Base-by-base conservation (phyloP, 2,888 invertebrate genomes). In the Eupithecia exiguata region DNA sequence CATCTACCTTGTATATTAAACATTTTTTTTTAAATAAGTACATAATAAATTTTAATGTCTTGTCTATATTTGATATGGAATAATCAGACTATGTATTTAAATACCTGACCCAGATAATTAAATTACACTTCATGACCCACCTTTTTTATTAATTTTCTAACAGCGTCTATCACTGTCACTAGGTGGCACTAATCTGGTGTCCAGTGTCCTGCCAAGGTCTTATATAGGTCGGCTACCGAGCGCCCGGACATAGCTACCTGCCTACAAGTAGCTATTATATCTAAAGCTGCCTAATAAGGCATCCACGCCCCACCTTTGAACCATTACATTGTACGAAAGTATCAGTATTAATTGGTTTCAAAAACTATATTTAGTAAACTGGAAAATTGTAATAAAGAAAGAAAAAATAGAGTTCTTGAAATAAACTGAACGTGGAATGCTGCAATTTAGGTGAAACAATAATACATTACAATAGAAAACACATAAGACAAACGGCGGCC, bases 201-300 rank as follows among this genome's bases (percentile, higher is more conserved):
- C 82, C 82, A 79, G 68, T 78, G 84, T 91, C 89, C 92, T 88
- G 87, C 75, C 84, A 79, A 83, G 83, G 86, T 87, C 91, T 92
- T 93, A 90, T 93, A 93, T 93, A 93, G 93, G 92, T 91, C 91
- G 92, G 63, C 78, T 78, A 81, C 81, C 83, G 84, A 85, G 80
- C 81, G 77, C 80, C 76, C 77, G 78, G 79, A 69, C 76, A 70
- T 71, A 68, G 25, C 53, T 21, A 21, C 53, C 49, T n/a, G n/a
- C 49, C 68, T n/a, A 25, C 71, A 68, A 75, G 72, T 62, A 61
- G 43, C 65, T 71, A 78, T 76, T 75, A 76, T 74, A 74, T 53
- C 16, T 65, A 63, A 63, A 70, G 68, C 69, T 16, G 36, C 74
- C 67, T 72, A 79, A 74, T 75, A 81, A 78, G 79, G 83, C 82